Evolutionary conservation across 2,113 vertebrate genomes (phyloP).

Genomic region (Campylomormyrus tamandua): DNA sequence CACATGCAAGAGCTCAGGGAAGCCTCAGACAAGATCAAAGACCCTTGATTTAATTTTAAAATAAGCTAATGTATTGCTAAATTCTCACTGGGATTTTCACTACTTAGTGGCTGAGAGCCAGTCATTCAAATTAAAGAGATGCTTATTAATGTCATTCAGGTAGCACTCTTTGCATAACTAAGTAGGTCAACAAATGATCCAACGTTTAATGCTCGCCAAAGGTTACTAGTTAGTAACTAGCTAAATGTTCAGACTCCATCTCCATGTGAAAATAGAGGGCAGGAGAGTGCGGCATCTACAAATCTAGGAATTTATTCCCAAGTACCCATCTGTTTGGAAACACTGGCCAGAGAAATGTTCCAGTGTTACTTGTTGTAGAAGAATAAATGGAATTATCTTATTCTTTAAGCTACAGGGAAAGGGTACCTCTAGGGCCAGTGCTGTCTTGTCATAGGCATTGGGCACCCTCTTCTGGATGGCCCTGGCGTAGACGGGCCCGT

Average conservation of each 20-base stretch:
- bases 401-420: not conserved
- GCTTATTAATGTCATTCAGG: not conserved
- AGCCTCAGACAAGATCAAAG: not conserved
- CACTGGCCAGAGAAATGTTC: not conserved
- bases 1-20: not conserved
- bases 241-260: not conserved
- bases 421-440: constrained; percentile 94
- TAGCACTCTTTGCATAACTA: not conserved
- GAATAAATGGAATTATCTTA: not conserved
- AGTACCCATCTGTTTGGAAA: not conserved
- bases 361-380: not conserved
- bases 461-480: constrained; percentile 99
- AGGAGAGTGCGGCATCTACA: not conserved
- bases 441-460: constrained; percentile 99
- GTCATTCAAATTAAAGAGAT: not conserved
- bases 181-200: not conserved
- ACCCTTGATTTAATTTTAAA: not conserved
- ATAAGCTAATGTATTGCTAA: not conserved
- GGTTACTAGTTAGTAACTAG: not conserved
- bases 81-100: not conserved
- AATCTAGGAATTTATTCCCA: not conserved
- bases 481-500: constrained; percentile 94
- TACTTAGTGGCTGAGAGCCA: not conserved
- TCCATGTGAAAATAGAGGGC: not conserved
- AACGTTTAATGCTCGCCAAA: not conserved